A percentile compares a stretch with the other conserved stretches of the same genome.
These are phyloP conservation scores for Scomber colias DNA, from an alignment of 2,113 vertebrate genomes.

Conservation along the genomic window DNA sequence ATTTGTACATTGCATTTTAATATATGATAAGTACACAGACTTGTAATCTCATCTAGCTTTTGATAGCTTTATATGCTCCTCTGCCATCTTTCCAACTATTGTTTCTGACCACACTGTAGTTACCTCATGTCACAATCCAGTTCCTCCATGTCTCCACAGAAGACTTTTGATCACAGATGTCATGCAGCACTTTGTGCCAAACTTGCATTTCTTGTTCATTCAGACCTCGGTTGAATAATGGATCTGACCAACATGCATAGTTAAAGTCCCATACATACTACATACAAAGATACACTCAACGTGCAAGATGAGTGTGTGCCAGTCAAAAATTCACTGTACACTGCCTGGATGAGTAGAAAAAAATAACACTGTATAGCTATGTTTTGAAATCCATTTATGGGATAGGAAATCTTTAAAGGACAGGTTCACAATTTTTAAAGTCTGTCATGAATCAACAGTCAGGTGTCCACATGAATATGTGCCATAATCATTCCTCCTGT, in stretches of 20 bases:
- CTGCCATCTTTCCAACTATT: not conserved
- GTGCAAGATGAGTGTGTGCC: too few relatives aligned
- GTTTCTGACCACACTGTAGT: not conserved
- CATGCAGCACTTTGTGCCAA: slow-evolving; percentile 32
- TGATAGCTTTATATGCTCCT: not conserved
- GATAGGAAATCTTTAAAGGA: too few relatives aligned
- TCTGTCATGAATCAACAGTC: too few relatives aligned
- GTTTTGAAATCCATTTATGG: too few relatives aligned
- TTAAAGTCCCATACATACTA: slow-evolving; percentile 7
- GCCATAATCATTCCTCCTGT: too few relatives aligned
- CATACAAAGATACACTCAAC: not conserved
- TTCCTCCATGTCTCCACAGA: not conserved
- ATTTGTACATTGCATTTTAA: too few relatives aligned
- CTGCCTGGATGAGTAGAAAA: too few relatives aligned
- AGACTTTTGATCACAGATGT: not conserved
- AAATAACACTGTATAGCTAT: too few relatives aligned
- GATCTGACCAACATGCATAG: slow-evolving; percentile 36
- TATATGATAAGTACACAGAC: too few relatives aligned
- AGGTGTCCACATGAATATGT: too few relatives aligned
- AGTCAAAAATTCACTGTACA: too few relatives aligned
- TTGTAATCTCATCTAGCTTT: not conserved
- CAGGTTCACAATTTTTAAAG: too few relatives aligned
- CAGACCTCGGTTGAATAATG: slow-evolving; percentile 33
- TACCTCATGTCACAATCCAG: not conserved
- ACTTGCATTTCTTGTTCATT: slow-evolving; percentile 32